Percentiles rank a stretch among this genome's conserved stretches.
Evolutionary conservation across 2,113 vertebrate genomes (phyloP).

Genomic region (Trogon melanurus): DNA sequence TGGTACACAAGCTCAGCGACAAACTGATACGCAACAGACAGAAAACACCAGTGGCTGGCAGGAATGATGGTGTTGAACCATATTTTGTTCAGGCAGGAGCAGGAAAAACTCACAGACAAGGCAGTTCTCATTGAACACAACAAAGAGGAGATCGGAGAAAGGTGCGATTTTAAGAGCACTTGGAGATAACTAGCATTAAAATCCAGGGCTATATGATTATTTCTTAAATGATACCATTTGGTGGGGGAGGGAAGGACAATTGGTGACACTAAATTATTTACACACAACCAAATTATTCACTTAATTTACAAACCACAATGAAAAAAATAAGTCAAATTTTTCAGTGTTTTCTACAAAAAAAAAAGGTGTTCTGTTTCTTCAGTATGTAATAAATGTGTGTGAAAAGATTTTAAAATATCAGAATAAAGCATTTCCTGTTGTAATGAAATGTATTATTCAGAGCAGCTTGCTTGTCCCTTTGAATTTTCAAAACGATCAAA

Average conservation of each 20-base stretch:
- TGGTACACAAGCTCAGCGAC: neutral
- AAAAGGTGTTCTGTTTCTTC: neutral
- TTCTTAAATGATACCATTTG: neutral
- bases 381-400: neutral
- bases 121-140: neutral
- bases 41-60: neutral
- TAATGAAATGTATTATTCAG: neutral
- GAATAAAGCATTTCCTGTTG: neutral
- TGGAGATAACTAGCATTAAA: neutral
- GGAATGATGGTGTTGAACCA: neutral
- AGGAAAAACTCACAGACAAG: neutral
- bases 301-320: neutral
- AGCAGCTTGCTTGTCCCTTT: neutral
- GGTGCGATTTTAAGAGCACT: neutral
- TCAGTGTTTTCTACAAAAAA: neutral
- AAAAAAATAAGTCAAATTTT: neutral
- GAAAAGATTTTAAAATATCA: neutral
- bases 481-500: neutral
- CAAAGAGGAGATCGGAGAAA: neutral
- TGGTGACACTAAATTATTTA: neutral
- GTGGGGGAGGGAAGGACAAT: neutral
- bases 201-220: neutral
- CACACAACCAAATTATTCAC: neutral
- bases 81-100: neutral
- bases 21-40: neutral